These are phyloP conservation scores for Patella depressa DNA, from an alignment of 2,888 invertebrate genomes.

Conservation along the genomic window DNA sequence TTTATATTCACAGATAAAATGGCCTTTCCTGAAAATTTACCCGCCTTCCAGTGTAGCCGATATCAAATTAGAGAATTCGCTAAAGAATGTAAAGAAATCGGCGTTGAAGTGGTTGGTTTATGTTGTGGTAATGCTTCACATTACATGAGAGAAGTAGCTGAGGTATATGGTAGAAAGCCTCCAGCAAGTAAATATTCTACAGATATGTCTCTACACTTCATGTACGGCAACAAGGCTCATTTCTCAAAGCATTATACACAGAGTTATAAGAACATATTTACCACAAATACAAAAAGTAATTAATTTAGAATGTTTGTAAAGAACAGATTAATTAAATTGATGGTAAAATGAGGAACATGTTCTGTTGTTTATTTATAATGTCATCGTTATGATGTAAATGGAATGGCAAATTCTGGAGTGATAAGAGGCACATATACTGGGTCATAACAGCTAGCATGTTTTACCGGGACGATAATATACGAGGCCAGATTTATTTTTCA, in stretches of 20 bases:
- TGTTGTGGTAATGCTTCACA: slow-evolving; percentile 63
- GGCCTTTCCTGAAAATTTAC: slow-evolving; percentile 54
- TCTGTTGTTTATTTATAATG: too few species aligned
- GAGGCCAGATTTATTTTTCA: too few species aligned
- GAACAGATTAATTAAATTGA: too few species aligned
- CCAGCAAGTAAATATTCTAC: slow-evolving; percentile 52
- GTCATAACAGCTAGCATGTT: too few species aligned
- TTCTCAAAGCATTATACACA: neutral
- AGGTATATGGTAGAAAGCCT: slow-evolving; percentile 51
- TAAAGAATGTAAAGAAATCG: slow-evolving; percentile 48
- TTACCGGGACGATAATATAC: too few species aligned
- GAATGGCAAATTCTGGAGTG: too few species aligned
- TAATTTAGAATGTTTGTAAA: too few species aligned
- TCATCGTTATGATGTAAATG: too few species aligned
- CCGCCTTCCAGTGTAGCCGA: slow-evolving; percentile 42
- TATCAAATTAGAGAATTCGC: slow-evolving; percentile 57
- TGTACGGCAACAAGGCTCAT: neutral
- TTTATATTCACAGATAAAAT: slow-evolving; percentile 46
- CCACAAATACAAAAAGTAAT: neutral
- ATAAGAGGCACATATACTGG: too few species aligned
- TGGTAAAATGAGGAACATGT: too few species aligned
- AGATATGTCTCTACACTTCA: slow-evolving; percentile 36
- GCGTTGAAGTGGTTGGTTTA: slow-evolving; percentile 61
- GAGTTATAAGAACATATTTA: neutral
- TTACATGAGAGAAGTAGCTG: slow-evolving; percentile 56